Evolutionary conservation across 2,888 invertebrate species (phyloP), one percentile per base, ranked within the genome.

Genomic region (Acleris holmiana): DNA sequence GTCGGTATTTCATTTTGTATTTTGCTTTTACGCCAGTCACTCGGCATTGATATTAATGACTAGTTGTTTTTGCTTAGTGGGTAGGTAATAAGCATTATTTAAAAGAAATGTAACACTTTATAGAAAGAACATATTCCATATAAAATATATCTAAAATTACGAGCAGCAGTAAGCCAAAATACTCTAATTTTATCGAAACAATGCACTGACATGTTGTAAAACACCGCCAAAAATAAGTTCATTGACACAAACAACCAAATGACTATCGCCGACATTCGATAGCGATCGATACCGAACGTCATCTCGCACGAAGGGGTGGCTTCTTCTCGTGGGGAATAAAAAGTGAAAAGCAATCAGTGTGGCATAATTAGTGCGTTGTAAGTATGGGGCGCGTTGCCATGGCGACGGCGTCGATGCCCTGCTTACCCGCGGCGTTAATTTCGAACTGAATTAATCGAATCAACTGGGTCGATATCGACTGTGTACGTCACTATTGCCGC

Each of bases 291-390:
- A 85, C 74, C 74, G 74, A 77, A 73, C 58, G 64, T 59, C 64
- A 65, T 65, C 65, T 65, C 60, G 35, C 49, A 78, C 79, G 83
- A 86, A 86, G 85, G 91, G 91, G 91, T 88, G 89, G 88, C 86
- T 84, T 85, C 86, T 86, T 89, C 91, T 91, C 86, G 83, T 88
- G 84, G 91, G 90, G 90, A 86, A 90, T 89, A 82, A 85, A 91
- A 91, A 88, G 88, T 88, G 86, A 89, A 92, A 91, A 91, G 92
- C 92, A 92, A 92, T 92, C 92, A 92, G 89, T 91, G 92, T 89
- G 90, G 89, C 88, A 91, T 92, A 92, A 92, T 92, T 92, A 92
- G 92, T 91, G 91, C 85, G 90, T 89, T 85, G 89, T 88, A 85
- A 88, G 89, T 91, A 90, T 92, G 86, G 92, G 92, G 92, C 88